Base-by-base conservation (phyloP, 2,113 vertebrate genomes). In the Enhydra lutris region DNA sequence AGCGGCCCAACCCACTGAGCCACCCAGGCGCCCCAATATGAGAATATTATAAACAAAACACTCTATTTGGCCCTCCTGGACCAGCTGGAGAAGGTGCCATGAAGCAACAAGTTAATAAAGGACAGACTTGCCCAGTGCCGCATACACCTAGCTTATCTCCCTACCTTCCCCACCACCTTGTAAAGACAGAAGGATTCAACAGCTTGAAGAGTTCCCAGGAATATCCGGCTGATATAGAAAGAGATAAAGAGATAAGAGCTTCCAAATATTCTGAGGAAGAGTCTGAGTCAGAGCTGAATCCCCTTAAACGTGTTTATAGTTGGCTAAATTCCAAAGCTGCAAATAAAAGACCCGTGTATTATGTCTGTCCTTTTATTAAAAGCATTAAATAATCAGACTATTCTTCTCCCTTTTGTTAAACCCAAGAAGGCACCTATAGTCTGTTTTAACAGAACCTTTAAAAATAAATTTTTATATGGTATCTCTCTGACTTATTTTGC, bases 311-410 rank as follows among this genome's bases (percentile, higher is more conserved):
- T 71, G 31, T 94, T 85, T 88, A 76, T 2, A 93, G 50, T 57
- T 91, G 90, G 61, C 45, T 96, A 69, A 93, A 76, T 94, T 88
- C 50, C 85, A 96, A 81, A 78, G 76, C 17, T 55, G 13, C 23
- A 59, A 73, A 81, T 65, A 29, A 74, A 96, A 92, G 67, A n/a
- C 34, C 21, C 47, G 29, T 83, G 14, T 23, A 47, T 65, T 18
- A 82, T 39, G n/a, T 55, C 81, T 95, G 21, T 36, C 31, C 23
- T 91, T 71, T 65, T 36, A 81, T 71, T 36, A 45, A 76, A 61
- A 73, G 85, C 34, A 81, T 47, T 45, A 65, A 79, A 12, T 39
- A 85, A 81, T 24, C 47, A 81, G 42, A 84, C 31, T 74, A 34
- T 61, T 39, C 24, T 47, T 76, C 24, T 23, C 42, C 45, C 24